Conservation (phyloP, 2,888 invertebrate genomes). For the Axea sp. region DNA sequence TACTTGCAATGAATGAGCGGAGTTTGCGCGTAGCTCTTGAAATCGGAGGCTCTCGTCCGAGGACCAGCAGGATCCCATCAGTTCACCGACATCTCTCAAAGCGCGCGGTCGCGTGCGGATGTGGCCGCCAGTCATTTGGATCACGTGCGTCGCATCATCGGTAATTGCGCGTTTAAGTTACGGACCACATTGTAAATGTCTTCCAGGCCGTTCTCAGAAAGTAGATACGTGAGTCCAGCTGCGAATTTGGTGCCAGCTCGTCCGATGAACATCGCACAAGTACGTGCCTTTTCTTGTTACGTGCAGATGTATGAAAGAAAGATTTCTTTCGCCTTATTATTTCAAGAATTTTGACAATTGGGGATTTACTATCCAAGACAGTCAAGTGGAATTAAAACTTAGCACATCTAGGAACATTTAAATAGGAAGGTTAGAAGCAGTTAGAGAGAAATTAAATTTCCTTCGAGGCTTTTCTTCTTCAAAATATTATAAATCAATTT, state of each 20-base stretch:
- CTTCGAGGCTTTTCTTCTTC: not conserved
- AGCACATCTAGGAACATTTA: too few relatives aligned
- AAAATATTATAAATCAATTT: too few relatives aligned
- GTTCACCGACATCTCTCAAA: conserved; percentile 75
- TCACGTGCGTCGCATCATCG: conserved; percentile 68
- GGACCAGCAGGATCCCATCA: conserved; percentile 75
- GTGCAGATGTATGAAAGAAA: not conserved
- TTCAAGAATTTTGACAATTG: not conserved
- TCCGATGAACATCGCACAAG: conserved; percentile 38
- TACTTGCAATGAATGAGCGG: conserved; percentile 60
- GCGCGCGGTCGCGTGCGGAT: conserved; percentile 69
- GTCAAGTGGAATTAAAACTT: too few relatives aligned
- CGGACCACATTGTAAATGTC: conserved; percentile 56
- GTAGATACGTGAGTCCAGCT: conserved; percentile 50
- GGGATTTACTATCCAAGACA: too few relatives aligned
- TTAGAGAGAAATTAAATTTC: too few relatives aligned
- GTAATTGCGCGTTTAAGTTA: conserved; percentile 46
- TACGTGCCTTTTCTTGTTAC: conserved; percentile 26
- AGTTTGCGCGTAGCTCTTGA: conserved; percentile 69
- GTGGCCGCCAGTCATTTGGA: conserved; percentile 56
- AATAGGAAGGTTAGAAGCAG: too few relatives aligned
- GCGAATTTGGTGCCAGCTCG: conserved; percentile 34
- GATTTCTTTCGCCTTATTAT: not conserved
- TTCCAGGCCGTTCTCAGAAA: conserved; percentile 44
- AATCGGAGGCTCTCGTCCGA: conserved; percentile 63